Percentiles rank a stretch among this genome's conserved stretches.
phyloP scores from a whole-genome alignment of 2,797 vertebrate genomes.

The Limnodromus scolopaceus region DNA sequence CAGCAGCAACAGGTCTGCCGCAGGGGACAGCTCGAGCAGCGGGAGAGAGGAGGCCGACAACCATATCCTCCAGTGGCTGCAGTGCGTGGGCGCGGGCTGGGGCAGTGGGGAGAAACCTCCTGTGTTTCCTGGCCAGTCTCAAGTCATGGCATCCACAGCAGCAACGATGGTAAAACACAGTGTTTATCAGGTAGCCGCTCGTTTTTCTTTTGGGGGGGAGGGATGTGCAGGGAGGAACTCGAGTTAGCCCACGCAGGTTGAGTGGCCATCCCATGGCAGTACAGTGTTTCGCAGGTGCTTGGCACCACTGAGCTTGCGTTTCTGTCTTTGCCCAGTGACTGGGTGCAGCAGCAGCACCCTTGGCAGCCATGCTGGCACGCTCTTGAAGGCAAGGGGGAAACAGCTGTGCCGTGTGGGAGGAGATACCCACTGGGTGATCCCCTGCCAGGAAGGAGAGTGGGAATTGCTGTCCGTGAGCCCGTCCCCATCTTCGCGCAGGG shows the following conservation, averaged over 20 bases:
- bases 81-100: neutral
- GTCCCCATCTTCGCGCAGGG: neutral
- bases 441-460: neutral
- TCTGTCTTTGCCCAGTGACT: neutral
- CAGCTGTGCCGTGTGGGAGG: fast-evolving
- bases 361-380: fast-evolving
- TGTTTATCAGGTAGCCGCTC: neutral
- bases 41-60: neutral
- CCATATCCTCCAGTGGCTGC: neutral
- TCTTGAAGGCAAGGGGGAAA: neutral
- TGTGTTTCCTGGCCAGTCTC: neutral
- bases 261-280: neutral
- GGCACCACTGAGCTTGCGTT: neutral
- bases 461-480: neutral
- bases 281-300: neutral
- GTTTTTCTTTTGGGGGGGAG: neutral
- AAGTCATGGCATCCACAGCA: neutral
- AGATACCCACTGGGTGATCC: fast-evolving
- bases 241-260: neutral
- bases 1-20: neutral
- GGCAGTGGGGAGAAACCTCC: neutral
- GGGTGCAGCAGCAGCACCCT: fast-evolving
- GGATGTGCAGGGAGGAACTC: neutral
- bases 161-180: neutral
- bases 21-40: neutral